These are phyloP conservation scores for Drosophila macrospina DNA, from an alignment of 2,888 invertebrate genomes.

Conservation along the genomic window DNA sequence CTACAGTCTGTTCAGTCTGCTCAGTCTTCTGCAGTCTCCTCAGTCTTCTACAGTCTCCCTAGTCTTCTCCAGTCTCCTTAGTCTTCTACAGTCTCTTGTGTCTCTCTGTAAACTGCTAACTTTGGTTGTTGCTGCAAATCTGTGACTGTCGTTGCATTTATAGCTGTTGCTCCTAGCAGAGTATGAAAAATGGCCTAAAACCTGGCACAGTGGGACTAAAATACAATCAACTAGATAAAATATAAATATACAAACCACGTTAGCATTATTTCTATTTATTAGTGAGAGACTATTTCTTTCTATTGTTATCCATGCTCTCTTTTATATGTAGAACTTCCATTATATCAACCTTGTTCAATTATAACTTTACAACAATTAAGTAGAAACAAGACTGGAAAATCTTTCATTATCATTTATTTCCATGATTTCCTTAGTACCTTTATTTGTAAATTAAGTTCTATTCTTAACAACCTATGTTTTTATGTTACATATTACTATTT, in stretches of 20 bases:
- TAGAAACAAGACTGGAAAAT: too few relatives aligned
- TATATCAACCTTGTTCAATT: too few relatives aligned
- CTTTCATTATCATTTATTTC: too few relatives aligned
- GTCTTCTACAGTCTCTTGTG: slow-evolving; percentile 11
- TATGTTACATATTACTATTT: too few relatives aligned
- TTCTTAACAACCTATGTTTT: too few relatives aligned
- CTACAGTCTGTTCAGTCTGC: slow-evolving; percentile 17
- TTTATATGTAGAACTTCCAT: too few relatives aligned
- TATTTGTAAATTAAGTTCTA: too few relatives aligned
- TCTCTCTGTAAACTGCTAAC: background rate
- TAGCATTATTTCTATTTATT: too few relatives aligned
- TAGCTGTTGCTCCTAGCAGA: slow-evolving; percentile 30
- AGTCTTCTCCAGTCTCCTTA: slow-evolving; percentile 9
- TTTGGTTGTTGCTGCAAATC: slow-evolving; percentile 28
- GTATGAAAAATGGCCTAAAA: slow-evolving; percentile 48
- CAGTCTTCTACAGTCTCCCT: slow-evolving; percentile 18
- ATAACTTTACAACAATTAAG: too few relatives aligned
- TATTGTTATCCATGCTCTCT: too few relatives aligned
- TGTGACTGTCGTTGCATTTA: slow-evolving; percentile 28
- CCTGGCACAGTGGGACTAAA: slow-evolving; percentile 36
- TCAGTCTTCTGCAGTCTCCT: slow-evolving; percentile 11
- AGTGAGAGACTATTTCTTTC: too few relatives aligned
- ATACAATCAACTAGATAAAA: background rate
- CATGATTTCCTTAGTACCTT: too few relatives aligned
- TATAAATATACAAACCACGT: background rate